Evolutionary conservation across 1,140 invertebrate species (phyloP).

Genomic region (Oscheius sp.): DNA sequence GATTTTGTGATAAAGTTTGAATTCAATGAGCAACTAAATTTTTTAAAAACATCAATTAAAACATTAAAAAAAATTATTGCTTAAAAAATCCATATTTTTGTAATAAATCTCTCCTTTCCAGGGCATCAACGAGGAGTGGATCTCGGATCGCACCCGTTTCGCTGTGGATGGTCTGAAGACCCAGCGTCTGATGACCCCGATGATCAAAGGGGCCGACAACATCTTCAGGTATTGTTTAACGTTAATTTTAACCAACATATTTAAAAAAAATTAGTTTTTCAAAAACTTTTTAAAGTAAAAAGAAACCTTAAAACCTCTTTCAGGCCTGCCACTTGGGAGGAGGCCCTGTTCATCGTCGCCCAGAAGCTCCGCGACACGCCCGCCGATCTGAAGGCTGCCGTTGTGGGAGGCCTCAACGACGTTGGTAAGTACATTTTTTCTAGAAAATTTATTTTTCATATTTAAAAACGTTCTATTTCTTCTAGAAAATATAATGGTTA

Average conservation of each 20-base stretch:
- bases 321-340: constrained; percentile 53
- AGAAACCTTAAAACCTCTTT: too few species aligned
- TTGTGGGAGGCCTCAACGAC: constrained; percentile 85
- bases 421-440: constrained; percentile 62
- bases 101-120: constrained; percentile 61
- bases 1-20: too few species aligned
- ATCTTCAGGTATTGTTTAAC: constrained; percentile 34
- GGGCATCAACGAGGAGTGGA: constrained; percentile 97
- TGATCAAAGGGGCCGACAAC: constrained; percentile 75
- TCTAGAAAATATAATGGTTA: too few species aligned
- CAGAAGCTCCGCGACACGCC: constrained; percentile 60
- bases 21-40: too few species aligned
- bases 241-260: too few species aligned
- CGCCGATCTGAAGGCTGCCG: constrained; percentile 72
- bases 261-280: neutral
- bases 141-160: constrained; percentile 93
- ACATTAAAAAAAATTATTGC: too few species aligned
- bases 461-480: too few species aligned
- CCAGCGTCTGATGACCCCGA: constrained; percentile 86
- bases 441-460: neutral
- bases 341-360: constrained; percentile 55
- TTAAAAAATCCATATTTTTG: too few species aligned
- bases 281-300: neutral
- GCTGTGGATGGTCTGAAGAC: constrained; percentile 92
- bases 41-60: too few species aligned